Percentiles rank a stretch among this genome's conserved stretches.
phyloP scores from a whole-genome alignment of 2,797 vertebrate genomes.

The Alexandromys oeconomus region DNA sequence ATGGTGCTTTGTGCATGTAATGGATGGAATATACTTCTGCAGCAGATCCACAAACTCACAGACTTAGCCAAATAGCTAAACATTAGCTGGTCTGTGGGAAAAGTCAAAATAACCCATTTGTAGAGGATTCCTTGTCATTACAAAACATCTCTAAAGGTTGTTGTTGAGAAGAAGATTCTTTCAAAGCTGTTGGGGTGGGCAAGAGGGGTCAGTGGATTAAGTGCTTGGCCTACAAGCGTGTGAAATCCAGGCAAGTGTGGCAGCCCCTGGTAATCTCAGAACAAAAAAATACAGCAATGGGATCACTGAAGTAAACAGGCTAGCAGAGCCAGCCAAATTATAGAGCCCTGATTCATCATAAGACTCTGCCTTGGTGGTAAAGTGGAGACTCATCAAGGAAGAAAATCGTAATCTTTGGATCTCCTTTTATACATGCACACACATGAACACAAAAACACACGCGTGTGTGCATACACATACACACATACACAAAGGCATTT shows the following conservation, averaged over 20 bases:
- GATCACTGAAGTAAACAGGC: background rate
- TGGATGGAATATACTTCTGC: slow-evolving; percentile 13
- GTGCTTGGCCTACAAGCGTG: background rate
- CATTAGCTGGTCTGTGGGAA: background rate
- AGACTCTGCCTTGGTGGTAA: background rate
- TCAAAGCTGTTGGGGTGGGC: background rate
- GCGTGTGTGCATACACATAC: background rate
- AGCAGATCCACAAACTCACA: slow-evolving; percentile 23
- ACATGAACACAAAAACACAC: background rate
- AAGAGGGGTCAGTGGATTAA: background rate
- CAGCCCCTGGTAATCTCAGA: background rate
- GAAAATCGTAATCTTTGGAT: background rate
- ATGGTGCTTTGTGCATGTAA: background rate
- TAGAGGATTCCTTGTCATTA: background rate
- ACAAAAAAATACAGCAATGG: background rate
- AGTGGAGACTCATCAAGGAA: background rate
- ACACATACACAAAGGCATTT: background rate
- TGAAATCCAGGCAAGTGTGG: background rate
- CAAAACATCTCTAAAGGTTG: slow-evolving; percentile 36
- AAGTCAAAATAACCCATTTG: background rate
- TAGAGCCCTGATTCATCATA: background rate
- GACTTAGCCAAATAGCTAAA: background rate
- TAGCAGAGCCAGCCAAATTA: background rate
- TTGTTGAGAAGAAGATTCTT: background rate
- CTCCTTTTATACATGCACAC: background rate